Evolutionary conservation across 2,888 invertebrate genomes (phyloP), one percentile per base, ranked within the genome.

Genomic region (Ophion obscuratus): DNA sequence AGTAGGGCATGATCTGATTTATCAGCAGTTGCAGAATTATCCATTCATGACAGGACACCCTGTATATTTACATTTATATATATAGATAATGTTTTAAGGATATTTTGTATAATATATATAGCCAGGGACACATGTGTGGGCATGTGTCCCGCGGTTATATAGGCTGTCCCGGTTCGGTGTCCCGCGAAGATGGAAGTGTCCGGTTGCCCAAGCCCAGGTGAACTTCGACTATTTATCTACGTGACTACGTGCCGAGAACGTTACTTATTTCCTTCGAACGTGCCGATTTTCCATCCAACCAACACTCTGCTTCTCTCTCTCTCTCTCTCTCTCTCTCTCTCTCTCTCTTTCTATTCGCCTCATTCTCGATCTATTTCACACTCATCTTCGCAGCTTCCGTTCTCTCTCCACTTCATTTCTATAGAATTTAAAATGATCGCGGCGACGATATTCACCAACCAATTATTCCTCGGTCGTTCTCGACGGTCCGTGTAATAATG

Each of bases 191-290:
- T 81, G 78, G 70, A 81, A 81, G 47, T 68, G 40, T 83, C 87
- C 81, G 36, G 85, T 66, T 53, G 59, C 20, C 53, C 64, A 83
- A 70, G 81, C 57, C 68, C 57, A 68, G 53, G 31, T 71, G 77
- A 85, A 83, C 85, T 85, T 83, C 10, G 77, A 84, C 82, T 87
- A 87, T 87, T 87, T 88, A 86, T 88, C 88, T 87, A 89, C 87
- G 88, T 87, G 88, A 83, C 89, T 87, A 89, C 87, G 88, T 87
- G 88, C 84, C 88, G 82, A 86, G 88, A 89, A 88, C 88, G 87
- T 88, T 87, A 87, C 87, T 88, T 76, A 76, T 76, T 85, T 88
- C 64, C 85, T 88, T 89, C 88, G 88, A 91, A 90, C 89, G 90
- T 89, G 89, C 85, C 90, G 89, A 89, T 89, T 85, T 83, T 86